A percentile compares a stretch with the other conserved stretches of the same genome.
Conservation (phyloP, 2,797 vertebrate genomes). For the Crotalus adamanteus region DNA sequence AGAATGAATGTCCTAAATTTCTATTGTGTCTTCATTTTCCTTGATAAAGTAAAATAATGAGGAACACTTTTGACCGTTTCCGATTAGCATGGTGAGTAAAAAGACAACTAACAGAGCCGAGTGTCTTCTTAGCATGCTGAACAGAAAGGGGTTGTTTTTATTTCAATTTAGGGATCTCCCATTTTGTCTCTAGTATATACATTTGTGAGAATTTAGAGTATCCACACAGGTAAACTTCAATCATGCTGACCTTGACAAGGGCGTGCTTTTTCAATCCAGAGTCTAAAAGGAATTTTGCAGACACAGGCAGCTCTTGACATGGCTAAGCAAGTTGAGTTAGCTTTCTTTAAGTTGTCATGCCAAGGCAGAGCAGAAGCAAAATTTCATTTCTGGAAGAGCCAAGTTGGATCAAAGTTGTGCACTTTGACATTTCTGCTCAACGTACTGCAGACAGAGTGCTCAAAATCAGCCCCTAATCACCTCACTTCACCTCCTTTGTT, state of each 20-base stretch:
- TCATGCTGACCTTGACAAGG: not conserved
- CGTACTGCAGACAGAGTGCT: not conserved
- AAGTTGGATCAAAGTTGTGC: not conserved
- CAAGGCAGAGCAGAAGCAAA: not conserved
- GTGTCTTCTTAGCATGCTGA: not conserved
- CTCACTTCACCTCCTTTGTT: not conserved
- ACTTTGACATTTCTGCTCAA: not conserved
- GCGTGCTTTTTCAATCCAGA: not conserved
- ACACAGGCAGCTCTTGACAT: not conserved
- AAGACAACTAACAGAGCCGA: not conserved
- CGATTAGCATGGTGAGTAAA: not conserved
- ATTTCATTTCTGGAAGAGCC: not conserved
- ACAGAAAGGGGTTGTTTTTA: not conserved
- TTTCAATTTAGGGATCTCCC: too few relatives aligned
- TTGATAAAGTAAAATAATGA: constrained; percentile 17
- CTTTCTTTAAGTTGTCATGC: not conserved
- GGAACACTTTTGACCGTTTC: not conserved
- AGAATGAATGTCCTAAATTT: not conserved
- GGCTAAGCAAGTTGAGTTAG: not conserved
- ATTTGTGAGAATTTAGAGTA: not conserved
- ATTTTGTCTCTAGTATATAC: not conserved
- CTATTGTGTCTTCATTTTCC: not conserved
- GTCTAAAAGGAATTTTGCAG: not conserved
- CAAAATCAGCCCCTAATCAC: not conserved
- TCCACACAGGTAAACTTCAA: not conserved